Base-by-base conservation (phyloP, 2,888 invertebrate genomes). In the Leucozona laternaria region DNA sequence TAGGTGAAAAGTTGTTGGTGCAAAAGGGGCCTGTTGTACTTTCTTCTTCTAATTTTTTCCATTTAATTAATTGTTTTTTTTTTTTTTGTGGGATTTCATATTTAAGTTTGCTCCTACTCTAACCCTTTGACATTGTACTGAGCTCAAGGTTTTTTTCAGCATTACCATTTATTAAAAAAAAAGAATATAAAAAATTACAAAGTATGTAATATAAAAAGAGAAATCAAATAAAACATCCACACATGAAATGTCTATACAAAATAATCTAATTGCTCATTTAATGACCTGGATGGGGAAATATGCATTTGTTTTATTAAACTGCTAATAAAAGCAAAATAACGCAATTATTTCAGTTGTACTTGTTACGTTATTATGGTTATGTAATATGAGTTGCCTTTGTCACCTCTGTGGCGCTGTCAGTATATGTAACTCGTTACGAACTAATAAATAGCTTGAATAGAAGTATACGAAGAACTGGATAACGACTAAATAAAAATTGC, bases 201-300 rank as follows among this genome's bases (percentile, higher is more conserved):
- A 28, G 31, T 8, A 31, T 8, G 5, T 6, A 13, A 20, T 13
- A 25, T 22, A 45, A 64, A 45, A 64, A 28, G 43, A 64, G 64
- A 64, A 64, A 64, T 31, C 45, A 25, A 43, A 25, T 15, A 17
- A 15, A 40, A 22, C 43, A n/a, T 43, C 0, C 22, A 25, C 11
- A 22, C 6, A 58, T 28, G 15, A 45, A 17, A n/a, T 10, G n/a
- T 43, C 2, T 5, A n/a, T n/a, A 20, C 2, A 48, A 66, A 66
- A 66, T 17, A 48, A 66, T 66, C 48, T 66, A 66, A 66, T 66
- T 50, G 31, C 50, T 50, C 34, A 37, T 34, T 50, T 58, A 58
- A 58, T 48, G 72, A 72, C 57, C 31, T 72, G 60, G 13, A 62
- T 60, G 60, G 50, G 73, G 73, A 73, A 73, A 73, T 73, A 31